phyloP scores from a whole-genome alignment of 2,113 vertebrate genomes.

The Chauna torquata region DNA sequence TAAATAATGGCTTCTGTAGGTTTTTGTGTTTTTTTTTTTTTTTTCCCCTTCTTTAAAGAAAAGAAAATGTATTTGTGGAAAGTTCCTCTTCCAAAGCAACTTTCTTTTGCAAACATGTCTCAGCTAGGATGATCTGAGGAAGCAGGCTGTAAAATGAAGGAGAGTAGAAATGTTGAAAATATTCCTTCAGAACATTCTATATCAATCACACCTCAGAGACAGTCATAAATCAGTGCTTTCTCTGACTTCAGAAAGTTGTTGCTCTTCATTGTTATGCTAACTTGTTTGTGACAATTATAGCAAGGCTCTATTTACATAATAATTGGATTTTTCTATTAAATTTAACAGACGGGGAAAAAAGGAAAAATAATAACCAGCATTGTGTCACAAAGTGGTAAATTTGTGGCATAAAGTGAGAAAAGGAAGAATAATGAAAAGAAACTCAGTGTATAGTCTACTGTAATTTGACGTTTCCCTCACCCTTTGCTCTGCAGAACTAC shows the following conservation, averaged over 20 bases:
- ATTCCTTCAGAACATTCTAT: slow-evolving; percentile 9
- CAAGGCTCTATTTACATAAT: slow-evolving; percentile 67
- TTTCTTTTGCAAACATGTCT: background rate
- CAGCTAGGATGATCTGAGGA: slow-evolving; percentile 1
- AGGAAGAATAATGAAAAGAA: background rate
- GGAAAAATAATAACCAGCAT: background rate
- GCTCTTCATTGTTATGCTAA: slow-evolving; percentile 59
- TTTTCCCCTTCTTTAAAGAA: slow-evolving; percentile 7
- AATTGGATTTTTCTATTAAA: slow-evolving; percentile 74
- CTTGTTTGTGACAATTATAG: slow-evolving; percentile 67
- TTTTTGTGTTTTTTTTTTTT: background rate
- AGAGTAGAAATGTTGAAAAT: slow-evolving; percentile 20
- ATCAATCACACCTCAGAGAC: slow-evolving; percentile 64
- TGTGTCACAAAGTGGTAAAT: slow-evolving; percentile 11
- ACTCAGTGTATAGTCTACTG: background rate
- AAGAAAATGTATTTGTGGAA: slow-evolving; percentile 58
- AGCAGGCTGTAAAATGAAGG: background rate
- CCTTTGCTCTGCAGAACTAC: background rate
- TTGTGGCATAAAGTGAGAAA: background rate
- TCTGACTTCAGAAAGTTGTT: slow-evolving; percentile 55
- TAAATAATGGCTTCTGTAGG: slow-evolving; percentile 70
- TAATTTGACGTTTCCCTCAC: background rate
- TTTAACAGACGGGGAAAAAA: background rate
- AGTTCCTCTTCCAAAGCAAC: slow-evolving; percentile 55
- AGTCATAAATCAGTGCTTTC: slow-evolving; percentile 55